Evolutionary conservation across 2,113 vertebrate genomes (phyloP), one percentile per base, ranked within the genome.

Genomic region (Ramphastos sulfuratus): DNA sequence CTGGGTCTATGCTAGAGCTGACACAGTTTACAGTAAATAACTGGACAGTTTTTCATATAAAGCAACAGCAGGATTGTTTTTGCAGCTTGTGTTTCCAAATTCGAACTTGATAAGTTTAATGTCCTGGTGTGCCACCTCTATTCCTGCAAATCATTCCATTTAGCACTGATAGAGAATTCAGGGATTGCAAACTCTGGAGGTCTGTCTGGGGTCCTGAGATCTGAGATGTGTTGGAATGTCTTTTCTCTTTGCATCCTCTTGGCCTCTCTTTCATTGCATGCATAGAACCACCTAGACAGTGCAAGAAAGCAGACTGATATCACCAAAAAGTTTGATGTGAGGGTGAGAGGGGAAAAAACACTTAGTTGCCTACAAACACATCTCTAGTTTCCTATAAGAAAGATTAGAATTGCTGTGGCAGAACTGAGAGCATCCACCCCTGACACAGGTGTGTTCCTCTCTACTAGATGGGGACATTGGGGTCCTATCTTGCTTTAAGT

Each of bases 11-110:
- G 33, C 54, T 46, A 79, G 90, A 89, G 96, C 89, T 91, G 87
- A 55, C 10, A 8, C 63, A 63, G 39, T 93, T 95, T 93, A 54
- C 78, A 85, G 64, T 52, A 63, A 69, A 94, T 92, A 91, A 83
- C 80, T 89, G 84, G 77, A 16, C 48, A 33, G 14, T 76, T 71
- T 82, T 91, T 89, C 73, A 66, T 75, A 55, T 77, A 85, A 89
- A 95, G 42, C 12, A 91, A 48, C 30, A 63, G 24, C 81, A 84
- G 71, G 64, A 67, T 55, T 81, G 30, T 61, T 82, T 23, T 67
- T 75, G 17, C 61, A 78, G 44, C 52, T 56, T 64, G 39, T 56
- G 31, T 59, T 87, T 39, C 50, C 52, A 54, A 52, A 52, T 52
- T 52, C 13, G 24, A 52, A 52, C 50, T 52, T 24, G 13, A 12